Conservation (phyloP, 1,140 invertebrate species). For the Pseudobourletiella spinata region DNA sequence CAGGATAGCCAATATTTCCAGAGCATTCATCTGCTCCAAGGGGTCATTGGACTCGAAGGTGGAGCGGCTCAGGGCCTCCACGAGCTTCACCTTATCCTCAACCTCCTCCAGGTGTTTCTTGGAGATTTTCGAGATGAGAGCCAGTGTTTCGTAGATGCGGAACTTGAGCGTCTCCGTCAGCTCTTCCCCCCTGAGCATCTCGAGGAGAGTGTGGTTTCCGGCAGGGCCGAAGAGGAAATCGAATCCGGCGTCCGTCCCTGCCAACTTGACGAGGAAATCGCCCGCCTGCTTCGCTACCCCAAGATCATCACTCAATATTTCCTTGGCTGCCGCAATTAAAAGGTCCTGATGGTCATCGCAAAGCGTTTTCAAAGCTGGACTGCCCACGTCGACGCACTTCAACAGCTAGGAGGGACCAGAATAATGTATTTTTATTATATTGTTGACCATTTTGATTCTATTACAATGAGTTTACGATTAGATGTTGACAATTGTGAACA, state of each 20-base stretch:
- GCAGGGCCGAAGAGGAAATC: conserved; percentile 19
- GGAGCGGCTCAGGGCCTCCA: background rate
- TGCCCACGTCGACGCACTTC: conserved; percentile 4
- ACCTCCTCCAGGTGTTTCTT: conserved; percentile 15
- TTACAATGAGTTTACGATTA: background rate
- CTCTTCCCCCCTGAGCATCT: background rate
- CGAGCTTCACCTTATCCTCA: conserved; percentile 9
- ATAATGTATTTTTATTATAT: background rate
- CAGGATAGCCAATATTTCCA: conserved; percentile 31
- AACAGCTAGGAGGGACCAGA: conserved; percentile 6
- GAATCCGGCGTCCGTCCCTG: background rate
- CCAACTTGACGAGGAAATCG: conserved; percentile 19
- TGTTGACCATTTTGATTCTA: background rate
- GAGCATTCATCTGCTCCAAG: conserved; percentile 29
- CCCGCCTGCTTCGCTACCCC: conserved; percentile 16
- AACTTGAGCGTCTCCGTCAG: conserved; percentile 12
- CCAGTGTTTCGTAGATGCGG: conserved; percentile 29
- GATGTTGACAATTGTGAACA: background rate
- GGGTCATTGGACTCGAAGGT: conserved; percentile 17
- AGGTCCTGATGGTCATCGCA: conserved; percentile 22
- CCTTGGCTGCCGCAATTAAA: conserved; percentile 17
- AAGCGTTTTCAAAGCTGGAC: background rate
- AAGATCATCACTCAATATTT: conserved; percentile 21
- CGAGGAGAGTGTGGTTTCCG: conserved; percentile 21
- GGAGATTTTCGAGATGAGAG: conserved; percentile 11